Percentiles rank a stretch among this genome's conserved stretches.
Conservation (phyloP, 2,888 invertebrate species). For the Melinopterus prodromus region DNA sequence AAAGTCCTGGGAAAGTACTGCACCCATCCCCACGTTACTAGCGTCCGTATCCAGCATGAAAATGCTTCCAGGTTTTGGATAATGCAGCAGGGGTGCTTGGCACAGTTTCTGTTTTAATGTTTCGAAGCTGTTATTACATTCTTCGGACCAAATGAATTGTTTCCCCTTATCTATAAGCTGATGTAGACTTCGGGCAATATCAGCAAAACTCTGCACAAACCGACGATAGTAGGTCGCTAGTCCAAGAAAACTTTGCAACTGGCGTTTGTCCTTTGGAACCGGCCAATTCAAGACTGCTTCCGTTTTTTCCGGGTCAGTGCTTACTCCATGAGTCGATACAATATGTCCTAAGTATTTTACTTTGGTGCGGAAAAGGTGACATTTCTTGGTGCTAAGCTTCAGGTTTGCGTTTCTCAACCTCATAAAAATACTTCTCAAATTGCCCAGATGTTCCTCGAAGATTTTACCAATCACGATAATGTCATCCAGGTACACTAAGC, state of each 20-base stretch:
- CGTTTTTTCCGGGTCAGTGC: slow-evolving; percentile 26
- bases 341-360: slow-evolving; percentile 37
- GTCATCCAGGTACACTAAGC: slow-evolving; percentile 35
- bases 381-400: slow-evolving; percentile 27
- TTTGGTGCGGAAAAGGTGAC: slow-evolving; percentile 25
- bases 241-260: neutral
- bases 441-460: slow-evolving; percentile 39
- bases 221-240: slow-evolving; percentile 35
- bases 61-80: neutral
- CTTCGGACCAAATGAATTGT: slow-evolving; percentile 29
- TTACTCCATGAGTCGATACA: neutral
- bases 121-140: slow-evolving; percentile 14
- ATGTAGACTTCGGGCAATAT: slow-evolving; percentile 39
- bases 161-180: slow-evolving; percentile 34
- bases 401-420: neutral
- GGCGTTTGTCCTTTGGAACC: slow-evolving; percentile 30
- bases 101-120: neutral
- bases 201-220: slow-evolving; percentile 38
- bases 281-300: slow-evolving; percentile 39
- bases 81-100: neutral
- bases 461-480: slow-evolving; percentile 27
- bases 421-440: neutral
- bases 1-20: too few species aligned
- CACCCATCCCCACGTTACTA: slow-evolving; percentile 33
- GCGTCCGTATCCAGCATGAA: slow-evolving; percentile 40